phyloP scores from a whole-genome alignment of 2,797 vertebrate species.

The Anguilla anguilla region DNA sequence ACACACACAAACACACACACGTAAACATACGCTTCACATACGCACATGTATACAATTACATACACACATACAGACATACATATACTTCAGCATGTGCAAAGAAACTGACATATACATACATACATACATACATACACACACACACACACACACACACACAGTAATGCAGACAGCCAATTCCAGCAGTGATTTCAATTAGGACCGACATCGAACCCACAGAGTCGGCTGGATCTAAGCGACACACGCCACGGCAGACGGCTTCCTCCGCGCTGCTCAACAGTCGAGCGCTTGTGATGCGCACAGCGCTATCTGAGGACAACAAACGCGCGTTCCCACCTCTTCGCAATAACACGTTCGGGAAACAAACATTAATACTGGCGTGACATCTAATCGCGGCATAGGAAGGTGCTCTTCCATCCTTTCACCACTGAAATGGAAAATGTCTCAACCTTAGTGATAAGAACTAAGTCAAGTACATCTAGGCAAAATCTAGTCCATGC shows the following conservation, averaged over 20 bases:
- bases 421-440: background rate
- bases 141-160: background rate
- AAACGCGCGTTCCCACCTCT: slow-evolving; percentile 51
- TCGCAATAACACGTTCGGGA: slow-evolving; percentile 20
- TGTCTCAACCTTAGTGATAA: background rate
- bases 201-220: slow-evolving; percentile 68
- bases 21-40: no score
- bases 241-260: slow-evolving; percentile 72
- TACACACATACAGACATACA: background rate
- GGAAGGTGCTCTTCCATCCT: background rate
- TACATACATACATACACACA: no score
- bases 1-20: background rate
- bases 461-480: background rate
- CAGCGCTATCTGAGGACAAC: slow-evolving; percentile 57
- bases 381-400: background rate
- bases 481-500: background rate
- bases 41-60: no score
- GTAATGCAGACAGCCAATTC: slow-evolving; percentile 68
- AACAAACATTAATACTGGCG: background rate
- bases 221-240: slow-evolving; percentile 63
- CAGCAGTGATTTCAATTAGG: slow-evolving; percentile 62
- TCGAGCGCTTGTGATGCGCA: slow-evolving; percentile 60
- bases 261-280: slow-evolving; percentile 58
- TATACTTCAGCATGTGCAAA: no score
- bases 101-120: no score